These are phyloP conservation scores for Chrysopilus asiliformis DNA, from an alignment of 2,888 invertebrate genomes.

Conservation along the genomic window DNA sequence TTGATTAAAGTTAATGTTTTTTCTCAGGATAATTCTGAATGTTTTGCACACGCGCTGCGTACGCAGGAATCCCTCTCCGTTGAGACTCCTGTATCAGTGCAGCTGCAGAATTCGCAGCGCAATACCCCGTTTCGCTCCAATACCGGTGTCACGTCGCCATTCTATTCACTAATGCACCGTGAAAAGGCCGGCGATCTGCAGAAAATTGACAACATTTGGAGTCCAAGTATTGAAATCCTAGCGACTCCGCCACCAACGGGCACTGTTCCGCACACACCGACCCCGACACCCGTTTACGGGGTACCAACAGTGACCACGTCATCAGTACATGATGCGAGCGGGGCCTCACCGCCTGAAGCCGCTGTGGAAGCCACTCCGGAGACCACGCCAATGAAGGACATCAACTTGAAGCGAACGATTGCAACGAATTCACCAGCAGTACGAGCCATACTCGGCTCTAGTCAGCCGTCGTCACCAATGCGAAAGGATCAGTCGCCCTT, in stretches of 20 bases:
- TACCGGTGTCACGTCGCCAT: constrained; percentile 14
- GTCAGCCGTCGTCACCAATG: constrained; percentile 57
- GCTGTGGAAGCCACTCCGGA: constrained; percentile 83
- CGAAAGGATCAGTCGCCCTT: constrained; percentile 47
- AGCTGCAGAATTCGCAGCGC: not conserved
- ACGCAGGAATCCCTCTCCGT: constrained; percentile 3
- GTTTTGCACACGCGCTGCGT: constrained; percentile 7
- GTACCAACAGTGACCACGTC: constrained; percentile 24
- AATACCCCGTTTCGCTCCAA: constrained; percentile 1
- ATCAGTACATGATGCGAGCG: constrained; percentile 36
- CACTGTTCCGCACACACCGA: constrained; percentile 40
- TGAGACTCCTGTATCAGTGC: constrained; percentile 3
- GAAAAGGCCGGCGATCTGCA: constrained; percentile 13
- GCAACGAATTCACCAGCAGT: constrained; percentile 51
- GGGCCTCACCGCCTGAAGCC: constrained; percentile 68
- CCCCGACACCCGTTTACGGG: constrained; percentile 38
- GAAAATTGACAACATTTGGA: constrained; percentile 26
- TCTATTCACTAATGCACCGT: constrained; percentile 15
- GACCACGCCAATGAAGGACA: constrained; percentile 67
- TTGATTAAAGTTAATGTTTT: not conserved
- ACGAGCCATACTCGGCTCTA: constrained; percentile 43
- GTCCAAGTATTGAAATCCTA: constrained; percentile 31
- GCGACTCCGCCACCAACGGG: constrained; percentile 34
- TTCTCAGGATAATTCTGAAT: constrained; percentile 11
- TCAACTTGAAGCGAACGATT: constrained; percentile 31